A percentile compares a stretch with the other conserved stretches of the same genome.
Conservation (phyloP, 2,888 invertebrate species). For the Cecidostiba fungosa region DNA sequence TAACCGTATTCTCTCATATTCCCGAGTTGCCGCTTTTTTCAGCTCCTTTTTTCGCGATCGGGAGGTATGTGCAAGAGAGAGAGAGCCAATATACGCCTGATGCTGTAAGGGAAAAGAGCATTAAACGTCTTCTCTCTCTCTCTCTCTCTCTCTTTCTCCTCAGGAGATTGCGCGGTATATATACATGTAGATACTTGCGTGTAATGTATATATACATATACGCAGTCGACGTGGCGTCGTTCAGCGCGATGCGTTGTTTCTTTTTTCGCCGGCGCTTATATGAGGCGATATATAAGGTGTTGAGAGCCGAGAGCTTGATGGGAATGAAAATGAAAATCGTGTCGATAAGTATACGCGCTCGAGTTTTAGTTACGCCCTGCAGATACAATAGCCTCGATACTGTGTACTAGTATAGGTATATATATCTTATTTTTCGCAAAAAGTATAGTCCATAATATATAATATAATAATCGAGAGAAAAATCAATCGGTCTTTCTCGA, state of each 20-base stretch:
- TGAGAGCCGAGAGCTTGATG: constrained; percentile 14
- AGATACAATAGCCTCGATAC: not conserved
- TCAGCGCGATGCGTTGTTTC: not conserved
- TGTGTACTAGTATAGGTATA: too few relatives aligned
- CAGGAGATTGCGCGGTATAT: constrained; percentile 28
- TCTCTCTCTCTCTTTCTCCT: not conserved
- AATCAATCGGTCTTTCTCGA: not conserved
- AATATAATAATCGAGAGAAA: not conserved
- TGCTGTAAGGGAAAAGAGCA: constrained; percentile 44
- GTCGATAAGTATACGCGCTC: constrained; percentile 38
- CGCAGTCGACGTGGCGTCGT: not conserved
- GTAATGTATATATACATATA: not conserved
- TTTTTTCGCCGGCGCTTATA: not conserved
- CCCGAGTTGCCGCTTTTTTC: constrained; percentile 25
- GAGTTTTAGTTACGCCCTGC: not conserved
- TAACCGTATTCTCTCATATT: constrained; percentile 56
- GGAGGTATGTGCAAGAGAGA: constrained; percentile 24
- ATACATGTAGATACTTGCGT: not conserved
- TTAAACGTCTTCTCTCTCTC: constrained; percentile 42
- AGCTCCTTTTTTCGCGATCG: constrained; percentile 43
- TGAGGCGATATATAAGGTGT: constrained; percentile 12
- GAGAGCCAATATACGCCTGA: constrained; percentile 55
- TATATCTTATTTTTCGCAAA: too few relatives aligned
- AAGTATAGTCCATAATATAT: too few relatives aligned
- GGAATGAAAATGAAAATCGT: constrained; percentile 49